Evolutionary conservation across 2,888 invertebrate species (phyloP), one percentile per base, ranked within the genome.

Genomic region (Yponomeuta plumbellus): DNA sequence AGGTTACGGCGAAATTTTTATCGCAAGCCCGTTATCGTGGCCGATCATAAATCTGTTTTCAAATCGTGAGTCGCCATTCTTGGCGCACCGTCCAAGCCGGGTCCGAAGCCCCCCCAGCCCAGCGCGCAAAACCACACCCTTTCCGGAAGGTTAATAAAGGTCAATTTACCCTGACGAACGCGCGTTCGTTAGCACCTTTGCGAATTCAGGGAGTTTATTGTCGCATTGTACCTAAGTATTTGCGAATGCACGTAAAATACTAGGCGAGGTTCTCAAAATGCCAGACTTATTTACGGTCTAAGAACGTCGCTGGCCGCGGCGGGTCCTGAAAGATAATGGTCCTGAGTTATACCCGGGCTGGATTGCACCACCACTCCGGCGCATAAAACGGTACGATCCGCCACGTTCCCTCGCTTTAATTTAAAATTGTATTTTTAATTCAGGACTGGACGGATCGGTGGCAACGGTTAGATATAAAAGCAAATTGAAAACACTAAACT

Each of bases 1-100:
- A 76, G 81, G 44, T 80, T 83, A 89, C 80, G 81, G 87, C 84
- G 84, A 83, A 81, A 74, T 85, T 90, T 91, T 91, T 90, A 91
- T 91, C 89, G 89, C 88, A 80, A 83, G 79, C 80, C 88, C 90
- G 89, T 90, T 90, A 90, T 90, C 91, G 90, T 85, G 78, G 81
- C 77, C 84, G 88, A 90, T 88, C 91, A 89, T 91, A 91, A 91
- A 91, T 91, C 88, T 88, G 88, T 88, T 91, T 91, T 89, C 84
- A 82, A 90, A 87, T 89, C 88, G 88, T 88, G 85, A 88, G 83
- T 86, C 85, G 86, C 86, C 83, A 80, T 81, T 77, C 76, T 76
- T 79, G 73, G 77, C 77, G 74, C 75, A 71, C 76, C 76, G 75
- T 74, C 78, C 66, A 44, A 76, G 75, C 80, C 80, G 78, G 82